Base-by-base conservation (phyloP, 2,888 invertebrate genomes). In the Leptinotarsa peninsularis region DNA sequence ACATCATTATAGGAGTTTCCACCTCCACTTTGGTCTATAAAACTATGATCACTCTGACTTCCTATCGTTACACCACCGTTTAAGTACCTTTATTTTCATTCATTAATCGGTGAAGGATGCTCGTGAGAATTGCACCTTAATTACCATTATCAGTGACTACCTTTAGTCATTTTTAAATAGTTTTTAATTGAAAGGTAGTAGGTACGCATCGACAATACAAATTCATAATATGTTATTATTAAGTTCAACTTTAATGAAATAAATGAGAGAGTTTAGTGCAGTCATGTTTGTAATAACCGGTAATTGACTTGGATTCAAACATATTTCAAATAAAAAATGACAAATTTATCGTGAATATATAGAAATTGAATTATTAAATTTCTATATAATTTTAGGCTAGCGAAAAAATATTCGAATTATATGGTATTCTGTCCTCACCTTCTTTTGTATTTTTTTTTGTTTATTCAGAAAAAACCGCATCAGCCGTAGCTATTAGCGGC, bases 211-310 rank as follows among this genome's bases (percentile, higher is more conserved):
- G 13, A 43, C 27, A 43, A 33, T 33, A 63, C 63, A 33, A 63
- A 63, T 63, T 63, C 5, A 63, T 63, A n/a, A 63, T 63, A 27
- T 63, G 63, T 63, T 3, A 63, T 63, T 33, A 63, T 15, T 43
- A n/a, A 18, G 33, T 63, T 14, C 3, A 43, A 63, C 1, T 63
- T 63, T 43, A 63, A 43, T 63, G 43, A 63, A 17, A 33, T 10
- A 43, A 63, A 63, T 63, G 27, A 63, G 27, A 33, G 33, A 33
- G 17, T 15, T n/a, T 23, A 58, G 10, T 33, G 63, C 63, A n/a
- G 27, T 63, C 63, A 63, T 33, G 33, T 17, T 63, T 43, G 33
- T 63, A 63, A 63, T 63, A 63, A 43, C 63, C n/a, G 27, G 63
- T 3, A 15, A 63, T 17, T 43, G n/a, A 10, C 14, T 23, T 63